Evolutionary conservation across 2,113 vertebrate species (phyloP).

Genomic region (Bos javanicus): DNA sequence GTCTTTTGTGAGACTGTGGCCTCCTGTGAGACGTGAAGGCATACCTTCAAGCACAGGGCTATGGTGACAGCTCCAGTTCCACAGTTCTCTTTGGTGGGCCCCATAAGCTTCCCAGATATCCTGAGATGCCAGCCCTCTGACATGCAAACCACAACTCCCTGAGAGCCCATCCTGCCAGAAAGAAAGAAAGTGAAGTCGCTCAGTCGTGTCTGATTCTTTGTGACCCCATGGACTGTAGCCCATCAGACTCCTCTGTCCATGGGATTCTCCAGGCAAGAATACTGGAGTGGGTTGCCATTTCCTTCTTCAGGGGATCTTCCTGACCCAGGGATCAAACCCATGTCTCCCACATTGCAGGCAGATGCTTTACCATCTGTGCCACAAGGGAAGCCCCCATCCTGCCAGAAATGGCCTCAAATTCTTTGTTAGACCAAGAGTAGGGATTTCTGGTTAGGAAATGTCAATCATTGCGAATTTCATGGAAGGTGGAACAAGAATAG

Average conservation of each 20-base stretch:
- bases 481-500: not conserved
- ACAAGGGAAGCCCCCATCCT: not conserved
- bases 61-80: not conserved
- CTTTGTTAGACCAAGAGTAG: not conserved
- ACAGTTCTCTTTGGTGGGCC: not conserved
- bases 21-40: rapidly evolving
- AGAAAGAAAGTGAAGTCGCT: not conserved
- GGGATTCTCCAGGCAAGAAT: not conserved
- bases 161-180: not conserved
- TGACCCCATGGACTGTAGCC: not conserved
- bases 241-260: not conserved
- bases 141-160: not conserved
- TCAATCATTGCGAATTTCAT: not conserved
- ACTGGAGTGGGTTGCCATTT: not conserved
- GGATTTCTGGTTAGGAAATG: not conserved
- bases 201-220: not conserved
- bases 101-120: not conserved
- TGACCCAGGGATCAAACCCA: not conserved
- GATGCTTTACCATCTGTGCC: rapidly evolving
- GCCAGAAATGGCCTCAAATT: not conserved
- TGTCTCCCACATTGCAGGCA: not conserved
- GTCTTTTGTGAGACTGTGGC: not conserved
- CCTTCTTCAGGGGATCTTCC: not conserved
- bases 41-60: not conserved
- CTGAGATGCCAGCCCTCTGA: not conserved